A percentile compares a stretch with the other conserved stretches of the same genome.
Evolutionary conservation across 1,140 invertebrate species (phyloP).

Genomic region (Brachystomella parvula): DNA sequence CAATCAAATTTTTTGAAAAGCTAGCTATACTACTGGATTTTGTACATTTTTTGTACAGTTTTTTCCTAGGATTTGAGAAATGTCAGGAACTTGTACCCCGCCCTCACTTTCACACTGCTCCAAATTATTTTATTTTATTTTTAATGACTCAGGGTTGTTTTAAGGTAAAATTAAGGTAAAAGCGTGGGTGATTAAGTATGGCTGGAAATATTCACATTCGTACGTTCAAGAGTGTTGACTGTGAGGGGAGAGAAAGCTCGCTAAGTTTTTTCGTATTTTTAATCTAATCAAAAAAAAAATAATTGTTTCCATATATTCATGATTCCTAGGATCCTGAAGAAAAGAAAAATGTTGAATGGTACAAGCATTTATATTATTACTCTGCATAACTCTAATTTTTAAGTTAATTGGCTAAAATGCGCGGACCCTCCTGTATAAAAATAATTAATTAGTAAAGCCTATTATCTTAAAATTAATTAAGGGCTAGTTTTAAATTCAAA

Average conservation of each 20-base stretch:
- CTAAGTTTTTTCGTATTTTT: background rate
- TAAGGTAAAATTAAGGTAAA: background rate
- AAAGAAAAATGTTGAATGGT: background rate
- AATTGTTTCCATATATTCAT: background rate
- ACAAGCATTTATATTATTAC: slow-evolving; percentile 1
- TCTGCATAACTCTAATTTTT: background rate
- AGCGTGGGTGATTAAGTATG: background rate
- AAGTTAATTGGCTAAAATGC: background rate
- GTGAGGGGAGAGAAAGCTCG: background rate
- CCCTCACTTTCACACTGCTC: background rate
- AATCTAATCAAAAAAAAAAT: background rate
- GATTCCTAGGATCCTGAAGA: background rate
- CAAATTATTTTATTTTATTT: slow-evolving; percentile 3
- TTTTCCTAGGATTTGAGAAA: background rate
- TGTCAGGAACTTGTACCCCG: background rate
- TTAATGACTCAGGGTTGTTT: background rate
- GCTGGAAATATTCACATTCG: background rate
- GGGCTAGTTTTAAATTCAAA: background rate
- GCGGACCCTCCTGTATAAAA: slow-evolving; percentile 11
- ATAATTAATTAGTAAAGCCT: background rate
- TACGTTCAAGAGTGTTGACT: background rate
- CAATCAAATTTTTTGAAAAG: background rate
- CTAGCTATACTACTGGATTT: background rate
- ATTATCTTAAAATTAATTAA: background rate
- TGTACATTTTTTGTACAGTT: slow-evolving; percentile 12